Conservation (phyloP, 2,113 vertebrate species). For the Falco punctatus region DNA sequence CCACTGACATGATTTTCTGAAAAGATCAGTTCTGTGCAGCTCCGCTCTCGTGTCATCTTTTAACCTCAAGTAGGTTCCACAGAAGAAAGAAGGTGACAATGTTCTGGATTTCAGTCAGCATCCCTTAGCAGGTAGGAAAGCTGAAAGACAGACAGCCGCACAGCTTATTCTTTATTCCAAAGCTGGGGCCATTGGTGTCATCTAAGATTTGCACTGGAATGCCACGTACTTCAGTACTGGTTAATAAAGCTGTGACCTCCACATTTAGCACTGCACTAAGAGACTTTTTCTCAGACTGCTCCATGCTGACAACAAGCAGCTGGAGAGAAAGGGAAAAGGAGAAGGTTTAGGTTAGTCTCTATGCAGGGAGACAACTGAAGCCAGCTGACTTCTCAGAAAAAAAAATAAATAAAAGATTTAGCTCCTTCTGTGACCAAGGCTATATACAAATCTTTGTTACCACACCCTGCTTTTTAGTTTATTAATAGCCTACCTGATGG, state of each 20-base stretch:
- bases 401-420: background rate
- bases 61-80: background rate
- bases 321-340: background rate
- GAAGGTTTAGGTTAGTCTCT: background rate
- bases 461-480: background rate
- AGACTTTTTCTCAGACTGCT: background rate
- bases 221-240: background rate
- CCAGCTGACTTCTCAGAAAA: background rate
- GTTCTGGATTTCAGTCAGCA: background rate
- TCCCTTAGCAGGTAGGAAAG: background rate
- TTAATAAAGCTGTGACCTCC: slow-evolving; percentile 31
- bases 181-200: background rate
- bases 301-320: background rate
- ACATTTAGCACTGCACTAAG: background rate
- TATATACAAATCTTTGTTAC: background rate
- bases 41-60: background rate
- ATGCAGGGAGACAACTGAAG: background rate
- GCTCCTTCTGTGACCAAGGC: background rate
- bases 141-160: background rate
- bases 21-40: background rate
- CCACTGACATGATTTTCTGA: background rate
- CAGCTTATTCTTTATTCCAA: background rate
- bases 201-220: background rate
- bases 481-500: background rate
- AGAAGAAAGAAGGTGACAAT: background rate